Evolutionary conservation across 2,797 vertebrate species (phyloP).

Genomic region (Ispidina picta): DNA sequence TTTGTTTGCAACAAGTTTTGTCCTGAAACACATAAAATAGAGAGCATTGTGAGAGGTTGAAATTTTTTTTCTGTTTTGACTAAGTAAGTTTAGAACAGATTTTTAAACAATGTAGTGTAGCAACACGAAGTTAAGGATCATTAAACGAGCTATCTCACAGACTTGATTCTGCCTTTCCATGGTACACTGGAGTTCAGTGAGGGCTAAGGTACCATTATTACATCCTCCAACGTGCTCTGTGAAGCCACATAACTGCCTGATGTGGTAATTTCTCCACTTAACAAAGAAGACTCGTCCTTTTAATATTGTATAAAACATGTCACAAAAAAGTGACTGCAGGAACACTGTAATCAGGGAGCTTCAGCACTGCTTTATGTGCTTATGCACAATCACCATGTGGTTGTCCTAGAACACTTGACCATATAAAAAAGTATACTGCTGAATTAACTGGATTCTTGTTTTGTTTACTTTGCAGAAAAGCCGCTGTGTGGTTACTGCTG

Average conservation of each 20-base stretch:
- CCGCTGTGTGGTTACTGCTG: slow-evolving; percentile 79
- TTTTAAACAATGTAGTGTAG: background rate
- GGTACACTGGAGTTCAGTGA: background rate
- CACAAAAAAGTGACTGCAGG: slow-evolving; percentile 7
- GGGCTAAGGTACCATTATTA: background rate
- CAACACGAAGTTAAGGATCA: background rate
- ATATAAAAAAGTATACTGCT: slow-evolving; percentile 71
- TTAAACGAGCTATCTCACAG: background rate
- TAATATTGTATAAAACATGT: background rate
- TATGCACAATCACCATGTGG: slow-evolving; percentile 24
- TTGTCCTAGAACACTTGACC: slow-evolving; percentile 65
- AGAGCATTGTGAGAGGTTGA: background rate
- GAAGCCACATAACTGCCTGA: background rate
- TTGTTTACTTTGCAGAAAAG: slow-evolving; percentile 81
- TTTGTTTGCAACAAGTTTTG: background rate
- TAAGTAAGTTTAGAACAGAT: background rate
- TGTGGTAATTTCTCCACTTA: background rate
- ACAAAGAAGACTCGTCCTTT: slow-evolving; percentile 60
- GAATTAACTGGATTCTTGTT: slow-evolving; percentile 76
- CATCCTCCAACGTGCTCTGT: background rate
- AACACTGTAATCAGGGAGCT: slow-evolving; percentile 26
- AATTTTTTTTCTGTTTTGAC: background rate
- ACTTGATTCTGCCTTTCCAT: background rate
- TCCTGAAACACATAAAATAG: background rate
- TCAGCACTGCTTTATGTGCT: background rate